Percentiles rank a stretch among this genome's conserved stretches.
phyloP scores from a whole-genome alignment of 2,888 invertebrate genomes.

The Sicus ferrugineus region DNA sequence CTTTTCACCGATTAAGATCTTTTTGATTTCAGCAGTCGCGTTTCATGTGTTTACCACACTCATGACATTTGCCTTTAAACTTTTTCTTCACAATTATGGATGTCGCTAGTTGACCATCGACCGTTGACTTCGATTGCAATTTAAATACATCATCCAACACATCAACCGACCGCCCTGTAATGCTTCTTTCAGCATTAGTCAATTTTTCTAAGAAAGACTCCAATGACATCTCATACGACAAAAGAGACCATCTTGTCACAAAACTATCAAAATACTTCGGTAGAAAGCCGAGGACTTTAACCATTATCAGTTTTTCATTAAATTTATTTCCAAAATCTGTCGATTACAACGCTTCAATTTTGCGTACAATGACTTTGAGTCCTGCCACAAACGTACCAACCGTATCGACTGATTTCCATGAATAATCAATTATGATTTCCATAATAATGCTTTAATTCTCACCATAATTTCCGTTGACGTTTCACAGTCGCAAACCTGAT shows the following conservation, averaged over 20 bases:
- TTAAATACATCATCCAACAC: not conserved
- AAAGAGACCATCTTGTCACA: not conserved
- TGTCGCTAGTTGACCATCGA: not conserved
- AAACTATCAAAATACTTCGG: not conserved
- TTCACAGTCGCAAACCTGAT: not conserved
- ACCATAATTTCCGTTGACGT: not conserved
- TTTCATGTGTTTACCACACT: not conserved
- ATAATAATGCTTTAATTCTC: not conserved
- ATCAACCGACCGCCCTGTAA: not conserved
- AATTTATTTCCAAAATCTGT: not conserved
- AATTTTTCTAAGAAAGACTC: not conserved
- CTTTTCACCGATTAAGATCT: not conserved
- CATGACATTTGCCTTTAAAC: not conserved
- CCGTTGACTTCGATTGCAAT: not conserved
- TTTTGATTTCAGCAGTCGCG: not conserved
- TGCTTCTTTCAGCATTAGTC: not conserved
- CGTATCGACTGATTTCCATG: not conserved
- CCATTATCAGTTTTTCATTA: not conserved
- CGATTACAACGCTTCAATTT: not conserved
- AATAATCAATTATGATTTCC: not conserved
- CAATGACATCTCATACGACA: not conserved
- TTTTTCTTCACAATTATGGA: not conserved
- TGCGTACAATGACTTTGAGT: not conserved
- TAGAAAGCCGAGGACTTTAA: not conserved
- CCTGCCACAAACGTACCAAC: constrained; percentile 3